phyloP scores from a whole-genome alignment of 2,797 vertebrate genomes.

The Tiaroga cobitis region DNA sequence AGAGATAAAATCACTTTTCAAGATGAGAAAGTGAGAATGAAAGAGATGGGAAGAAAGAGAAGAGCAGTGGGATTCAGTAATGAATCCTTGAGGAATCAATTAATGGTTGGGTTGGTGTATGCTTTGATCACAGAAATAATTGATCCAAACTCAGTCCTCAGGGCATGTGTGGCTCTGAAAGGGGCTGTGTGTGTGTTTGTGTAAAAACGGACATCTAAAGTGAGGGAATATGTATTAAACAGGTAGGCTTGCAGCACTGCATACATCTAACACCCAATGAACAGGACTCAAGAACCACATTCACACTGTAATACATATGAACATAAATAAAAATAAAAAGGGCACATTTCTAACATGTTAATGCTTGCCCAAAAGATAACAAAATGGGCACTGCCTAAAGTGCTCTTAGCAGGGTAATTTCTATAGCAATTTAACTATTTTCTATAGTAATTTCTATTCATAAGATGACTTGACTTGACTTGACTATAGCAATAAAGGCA shows the following conservation, averaged over 20 bases:
- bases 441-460: too few species aligned
- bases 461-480: too few species aligned
- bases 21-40: constrained; percentile 36
- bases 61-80: constrained; percentile 63
- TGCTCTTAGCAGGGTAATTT: too few species aligned
- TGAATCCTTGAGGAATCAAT: constrained; percentile 61
- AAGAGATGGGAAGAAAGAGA: constrained; percentile 40
- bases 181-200: constrained; percentile 1
- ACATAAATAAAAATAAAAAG: background rate
- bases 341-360: background rate
- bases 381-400: too few species aligned
- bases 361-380: background rate
- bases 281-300: background rate
- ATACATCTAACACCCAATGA: background rate
- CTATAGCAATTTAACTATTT: background rate
- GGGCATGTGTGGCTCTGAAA: constrained; percentile 44
- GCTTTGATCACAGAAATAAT: constrained; percentile 74
- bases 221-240: constrained; percentile 33
- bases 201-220: background rate
- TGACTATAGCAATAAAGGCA: background rate
- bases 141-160: constrained; percentile 58
- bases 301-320: background rate
- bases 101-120: constrained; percentile 64
- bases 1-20: constrained; percentile 43
- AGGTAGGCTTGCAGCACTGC: background rate